phyloP scores from a whole-genome alignment of 2,113 vertebrate species.

The Dasyornis broadbenti region DNA sequence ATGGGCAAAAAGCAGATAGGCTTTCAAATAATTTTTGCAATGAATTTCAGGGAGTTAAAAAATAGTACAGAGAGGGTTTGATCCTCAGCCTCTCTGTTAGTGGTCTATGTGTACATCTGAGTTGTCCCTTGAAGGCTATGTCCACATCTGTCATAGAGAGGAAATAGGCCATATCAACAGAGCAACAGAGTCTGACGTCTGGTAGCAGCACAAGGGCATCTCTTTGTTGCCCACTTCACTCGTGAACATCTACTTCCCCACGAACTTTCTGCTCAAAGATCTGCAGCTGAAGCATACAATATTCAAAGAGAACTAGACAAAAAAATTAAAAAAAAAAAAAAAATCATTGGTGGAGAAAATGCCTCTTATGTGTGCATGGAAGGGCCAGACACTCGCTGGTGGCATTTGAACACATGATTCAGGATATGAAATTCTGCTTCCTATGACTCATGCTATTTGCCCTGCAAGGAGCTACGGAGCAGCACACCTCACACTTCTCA shows the following conservation, averaged over 20 bases:
- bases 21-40: not conserved
- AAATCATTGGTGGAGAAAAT: not conserved
- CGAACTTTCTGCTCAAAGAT: not conserved
- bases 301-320: not conserved
- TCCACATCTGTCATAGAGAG: too few relatives aligned
- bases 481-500: not conserved
- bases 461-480: not conserved
- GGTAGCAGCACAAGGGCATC: rapidly evolving
- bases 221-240: not conserved
- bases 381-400: not conserved
- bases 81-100: not conserved
- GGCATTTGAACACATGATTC: not conserved
- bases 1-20: not conserved
- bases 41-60: not conserved
- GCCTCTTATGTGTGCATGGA: rapidly evolving
- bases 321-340: not conserved
- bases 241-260: not conserved
- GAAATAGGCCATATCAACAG: not conserved
- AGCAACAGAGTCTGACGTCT: not conserved
- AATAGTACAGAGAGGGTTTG: not conserved
- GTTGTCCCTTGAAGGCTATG: not conserved
- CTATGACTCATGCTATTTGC: not conserved
- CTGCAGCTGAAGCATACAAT: not conserved
- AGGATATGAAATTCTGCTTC: not conserved
- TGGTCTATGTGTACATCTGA: not conserved